A percentile compares a stretch with the other conserved stretches of the same genome.
Conservation (phyloP, 2,113 vertebrate species). For the Xiphias gladius region DNA sequence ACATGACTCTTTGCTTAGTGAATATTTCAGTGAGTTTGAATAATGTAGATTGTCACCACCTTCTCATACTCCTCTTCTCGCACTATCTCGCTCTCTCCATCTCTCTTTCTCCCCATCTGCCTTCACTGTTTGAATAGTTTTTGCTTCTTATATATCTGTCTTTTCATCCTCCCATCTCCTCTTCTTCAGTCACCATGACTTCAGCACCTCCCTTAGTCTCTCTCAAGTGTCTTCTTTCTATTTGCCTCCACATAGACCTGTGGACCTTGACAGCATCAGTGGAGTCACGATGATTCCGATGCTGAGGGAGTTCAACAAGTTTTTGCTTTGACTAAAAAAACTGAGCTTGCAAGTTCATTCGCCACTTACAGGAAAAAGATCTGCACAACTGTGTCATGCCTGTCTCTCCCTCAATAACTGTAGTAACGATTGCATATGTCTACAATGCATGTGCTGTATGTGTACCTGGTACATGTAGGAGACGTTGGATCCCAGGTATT, state of each 20-base stretch:
- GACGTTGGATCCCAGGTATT: constrained; percentile 92
- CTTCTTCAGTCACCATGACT: constrained; percentile 25
- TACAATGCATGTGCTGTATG: not conserved
- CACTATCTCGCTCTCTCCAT: not conserved
- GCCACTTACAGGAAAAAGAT: not conserved
- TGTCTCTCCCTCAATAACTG: not conserved
- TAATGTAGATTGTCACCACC: constrained; percentile 82
- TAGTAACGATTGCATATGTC: not conserved
- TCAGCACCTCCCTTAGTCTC: constrained; percentile 40
- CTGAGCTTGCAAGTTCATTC: not conserved
- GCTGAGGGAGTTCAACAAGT: constrained; percentile 54
- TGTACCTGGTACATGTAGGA: constrained; percentile 95
- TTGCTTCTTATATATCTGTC: constrained; percentile 21
- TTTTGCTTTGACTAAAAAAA: constrained; percentile 25
- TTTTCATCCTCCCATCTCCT: constrained; percentile 38
- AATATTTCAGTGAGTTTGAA: constrained; percentile 83
- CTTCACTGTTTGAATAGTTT: constrained; percentile 29
- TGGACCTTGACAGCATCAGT: constrained; percentile 29
- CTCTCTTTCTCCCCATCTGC: constrained; percentile 45
- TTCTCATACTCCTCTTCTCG: constrained; percentile 51
- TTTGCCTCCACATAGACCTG: constrained; percentile 13
- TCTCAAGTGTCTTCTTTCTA: constrained; percentile 12
- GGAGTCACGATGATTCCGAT: constrained; percentile 34
- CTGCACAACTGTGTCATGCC: constrained; percentile 12
- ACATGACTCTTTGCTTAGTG: constrained; percentile 69